A percentile compares a stretch with the other conserved stretches of the same genome.
phyloP scores from a whole-genome alignment of 2,113 vertebrate species.

The Tachuris rubrigastra region DNA sequence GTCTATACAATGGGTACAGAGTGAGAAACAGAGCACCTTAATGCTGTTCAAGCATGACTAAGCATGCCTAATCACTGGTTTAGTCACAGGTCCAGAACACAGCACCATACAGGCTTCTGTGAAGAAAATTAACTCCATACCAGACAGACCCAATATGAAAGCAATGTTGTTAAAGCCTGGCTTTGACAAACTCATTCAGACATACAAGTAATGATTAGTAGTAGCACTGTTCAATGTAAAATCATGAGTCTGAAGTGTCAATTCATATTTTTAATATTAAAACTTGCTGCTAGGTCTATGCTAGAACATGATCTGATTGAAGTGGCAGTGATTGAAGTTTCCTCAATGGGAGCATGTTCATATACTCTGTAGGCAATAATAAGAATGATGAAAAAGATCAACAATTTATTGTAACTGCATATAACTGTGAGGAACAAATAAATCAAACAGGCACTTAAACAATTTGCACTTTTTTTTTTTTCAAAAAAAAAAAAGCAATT shows the following conservation, averaged over 20 bases:
- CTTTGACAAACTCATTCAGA: neutral
- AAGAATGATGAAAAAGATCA: neutral
- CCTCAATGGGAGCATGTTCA: neutral
- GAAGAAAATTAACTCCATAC: neutral
- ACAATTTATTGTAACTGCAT: slow-evolving; percentile 25
- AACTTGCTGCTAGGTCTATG: neutral
- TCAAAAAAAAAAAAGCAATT: neutral
- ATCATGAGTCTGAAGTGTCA: neutral
- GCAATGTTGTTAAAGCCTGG: neutral
- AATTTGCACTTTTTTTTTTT: neutral
- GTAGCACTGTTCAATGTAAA: neutral
- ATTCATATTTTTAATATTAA: neutral
- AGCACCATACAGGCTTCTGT: too few species aligned
- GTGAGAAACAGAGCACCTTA: neutral
- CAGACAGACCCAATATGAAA: neutral
- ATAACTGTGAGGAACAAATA: slow-evolving; percentile 30
- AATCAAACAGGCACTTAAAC: slow-evolving; percentile 49
- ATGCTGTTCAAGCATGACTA: neutral
- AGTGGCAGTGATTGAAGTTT: too few species aligned
- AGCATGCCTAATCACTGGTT: neutral
- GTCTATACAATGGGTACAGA: neutral
- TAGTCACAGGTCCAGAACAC: neutral
- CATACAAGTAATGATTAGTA: neutral
- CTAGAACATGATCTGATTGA: neutral
- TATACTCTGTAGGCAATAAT: neutral